Conservation (phyloP, 2,113 vertebrate species). For the Agapornis roseicollis region DNA sequence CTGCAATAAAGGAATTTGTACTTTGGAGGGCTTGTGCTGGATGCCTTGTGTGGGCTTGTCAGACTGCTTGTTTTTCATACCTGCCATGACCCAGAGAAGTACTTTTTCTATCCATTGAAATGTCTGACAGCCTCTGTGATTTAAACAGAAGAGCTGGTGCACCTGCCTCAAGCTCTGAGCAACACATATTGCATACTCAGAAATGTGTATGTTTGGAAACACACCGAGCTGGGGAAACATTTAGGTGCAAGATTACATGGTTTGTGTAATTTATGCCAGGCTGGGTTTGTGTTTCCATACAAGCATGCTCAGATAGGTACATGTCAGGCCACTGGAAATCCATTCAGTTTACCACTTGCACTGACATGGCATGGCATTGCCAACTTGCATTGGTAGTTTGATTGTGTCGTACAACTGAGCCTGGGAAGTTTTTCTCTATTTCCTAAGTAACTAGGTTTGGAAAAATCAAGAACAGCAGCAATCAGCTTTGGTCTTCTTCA, state of each 20-base stretch:
- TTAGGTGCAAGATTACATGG: neutral
- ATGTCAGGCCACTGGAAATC: fast-evolving
- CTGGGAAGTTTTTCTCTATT: neutral
- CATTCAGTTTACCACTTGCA: neutral
- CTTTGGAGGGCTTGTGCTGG: neutral
- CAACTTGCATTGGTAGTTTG: neutral
- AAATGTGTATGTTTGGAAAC: neutral
- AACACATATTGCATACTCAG: neutral
- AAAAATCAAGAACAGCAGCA: neutral
- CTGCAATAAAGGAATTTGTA: neutral
- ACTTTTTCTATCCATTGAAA: neutral
- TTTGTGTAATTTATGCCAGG: neutral
- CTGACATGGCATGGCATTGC: neutral
- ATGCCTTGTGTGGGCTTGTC: neutral
- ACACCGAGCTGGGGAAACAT: neutral
- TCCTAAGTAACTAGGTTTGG: neutral
- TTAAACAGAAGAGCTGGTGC: neutral
- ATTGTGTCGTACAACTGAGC: neutral
- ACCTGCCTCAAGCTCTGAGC: neutral
- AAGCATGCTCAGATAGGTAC: neutral
- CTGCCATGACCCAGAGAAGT: neutral
- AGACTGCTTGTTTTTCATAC: neutral
- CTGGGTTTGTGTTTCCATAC: neutral
- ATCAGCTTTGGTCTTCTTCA: neutral
- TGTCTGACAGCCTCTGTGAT: neutral